phyloP scores from a whole-genome alignment of 2,113 vertebrate species.

The Cranoglanis bouderius region DNA sequence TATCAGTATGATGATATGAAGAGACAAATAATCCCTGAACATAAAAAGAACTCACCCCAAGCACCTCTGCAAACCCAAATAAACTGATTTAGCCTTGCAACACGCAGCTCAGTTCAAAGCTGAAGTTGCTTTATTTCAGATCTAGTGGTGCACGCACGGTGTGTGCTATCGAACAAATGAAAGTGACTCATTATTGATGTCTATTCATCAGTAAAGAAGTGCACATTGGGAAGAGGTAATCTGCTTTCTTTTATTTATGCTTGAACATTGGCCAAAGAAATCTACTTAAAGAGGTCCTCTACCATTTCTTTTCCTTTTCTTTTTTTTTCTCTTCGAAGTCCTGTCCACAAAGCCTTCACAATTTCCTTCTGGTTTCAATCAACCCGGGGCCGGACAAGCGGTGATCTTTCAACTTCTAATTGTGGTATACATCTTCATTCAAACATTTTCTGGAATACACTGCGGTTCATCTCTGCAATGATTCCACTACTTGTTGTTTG shows the following conservation, averaged over 20 bases:
- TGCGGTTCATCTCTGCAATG: constrained; percentile 50
- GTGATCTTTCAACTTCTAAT: constrained; percentile 65
- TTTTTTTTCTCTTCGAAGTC: constrained; percentile 26
- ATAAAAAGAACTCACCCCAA: constrained; percentile 54
- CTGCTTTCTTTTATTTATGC: neutral
- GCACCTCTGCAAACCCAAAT: constrained; percentile 42
- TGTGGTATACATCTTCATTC: constrained; percentile 57
- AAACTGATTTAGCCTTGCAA: constrained; percentile 53
- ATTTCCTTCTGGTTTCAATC: constrained; percentile 61
- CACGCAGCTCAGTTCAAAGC: constrained; percentile 29
- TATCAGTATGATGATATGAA: constrained; percentile 65
- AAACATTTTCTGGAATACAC: constrained; percentile 49
- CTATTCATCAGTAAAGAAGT: constrained; percentile 29
- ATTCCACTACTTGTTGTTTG: constrained; percentile 34
- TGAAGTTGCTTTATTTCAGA: constrained; percentile 54
- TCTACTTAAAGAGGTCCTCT: constrained; percentile 50
- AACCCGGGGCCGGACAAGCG: constrained; percentile 67
- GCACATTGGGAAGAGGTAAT: neutral
- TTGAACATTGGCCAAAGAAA: neutral
- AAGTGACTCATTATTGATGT: constrained; percentile 36
- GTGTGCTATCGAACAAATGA: constrained; percentile 26
- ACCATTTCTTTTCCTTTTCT: constrained; percentile 16
- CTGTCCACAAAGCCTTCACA: constrained; percentile 60
- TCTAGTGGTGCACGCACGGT: constrained; percentile 3
- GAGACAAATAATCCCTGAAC: constrained; percentile 62